Conservation (phyloP, 2,888 invertebrate species). For the Leptinotarsa peninsularis region DNA sequence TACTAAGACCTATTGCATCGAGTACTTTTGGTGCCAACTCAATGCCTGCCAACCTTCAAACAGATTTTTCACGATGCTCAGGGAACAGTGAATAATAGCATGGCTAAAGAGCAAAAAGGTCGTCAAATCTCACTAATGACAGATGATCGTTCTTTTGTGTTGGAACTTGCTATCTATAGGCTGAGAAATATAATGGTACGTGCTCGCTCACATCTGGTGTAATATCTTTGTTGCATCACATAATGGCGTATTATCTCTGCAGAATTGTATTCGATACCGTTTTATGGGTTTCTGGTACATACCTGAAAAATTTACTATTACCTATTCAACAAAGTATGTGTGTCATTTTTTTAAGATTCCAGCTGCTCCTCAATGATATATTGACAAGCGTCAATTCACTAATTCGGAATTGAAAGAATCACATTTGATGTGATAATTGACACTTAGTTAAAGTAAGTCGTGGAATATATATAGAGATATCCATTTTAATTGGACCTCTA, state of each 20-base stretch:
- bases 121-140: conserved; percentile 17
- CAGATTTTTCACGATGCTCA: neutral
- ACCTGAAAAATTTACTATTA: no score
- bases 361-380: no score
- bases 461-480: no score
- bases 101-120: neutral
- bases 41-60: neutral
- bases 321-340: no score
- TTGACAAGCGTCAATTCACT: no score
- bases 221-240: conserved; percentile 15
- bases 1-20: neutral
- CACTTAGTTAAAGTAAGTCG: no score
- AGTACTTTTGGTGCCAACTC: conserved; percentile 1
- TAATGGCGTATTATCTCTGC: neutral
- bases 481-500: no score
- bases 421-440: no score
- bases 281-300: neutral
- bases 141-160: conserved; percentile 27
- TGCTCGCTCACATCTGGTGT: conserved; percentile 18
- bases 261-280: neutral
- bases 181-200: conserved; percentile 2
- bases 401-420: no score
- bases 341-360: no score
- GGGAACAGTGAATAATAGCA: conserved; percentile 1
- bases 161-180: conserved; percentile 4